Base-by-base conservation (phyloP, 2,113 vertebrate genomes). In the Meles meles region DNA sequence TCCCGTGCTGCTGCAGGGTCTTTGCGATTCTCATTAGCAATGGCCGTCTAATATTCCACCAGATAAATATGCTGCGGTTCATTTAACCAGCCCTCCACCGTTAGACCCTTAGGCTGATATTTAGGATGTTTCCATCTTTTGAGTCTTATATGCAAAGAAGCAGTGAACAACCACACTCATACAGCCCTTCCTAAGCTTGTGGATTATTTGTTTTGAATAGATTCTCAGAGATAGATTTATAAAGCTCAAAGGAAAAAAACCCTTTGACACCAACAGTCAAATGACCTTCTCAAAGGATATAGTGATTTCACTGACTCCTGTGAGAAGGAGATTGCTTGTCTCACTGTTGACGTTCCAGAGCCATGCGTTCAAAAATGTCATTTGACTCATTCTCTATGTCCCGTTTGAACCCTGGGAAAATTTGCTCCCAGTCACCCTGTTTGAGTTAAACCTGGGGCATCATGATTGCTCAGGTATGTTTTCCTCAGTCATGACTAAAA, bases 161-260 rank as follows among this genome's bases (percentile, higher is more conserved):
- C 37, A 55, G 59, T 77, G 49, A 71, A 57, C 15, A 92, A 69
- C 61, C 34, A 83, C 57, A 77, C 31, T 27, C n/a, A 77, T 4
- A 17, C 1, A 67, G 23, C 21, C 61, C 84, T 93, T 87, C 85
- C 77, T 87, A 83, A 92, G 61, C 89, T 37, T 61, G 44, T 79
- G 55, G n/a, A 72, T 86, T 90, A 55, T 96, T 92, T 97, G 90
- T 86, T 95, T 49, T 57, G 61, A 47, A 89, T 55, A 87, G 84
- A 65, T 86, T 93, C 87, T 94, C 72, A 86, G 72, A 94, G 39
- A 88, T 55, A 25, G 47, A 85, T 86, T 93, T 77, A 49, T n/a
- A 44, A 65, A 79, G 47, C 2, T 12, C 44, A 59, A 88, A 39
- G 63, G 84, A n/a, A 85, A 69, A 69, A n/a, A n/a, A 20, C 7